Percentiles rank a stretch among this genome's conserved stretches.
Conservation (phyloP, 1,140 invertebrate species). For the Tenebrio molitor region DNA sequence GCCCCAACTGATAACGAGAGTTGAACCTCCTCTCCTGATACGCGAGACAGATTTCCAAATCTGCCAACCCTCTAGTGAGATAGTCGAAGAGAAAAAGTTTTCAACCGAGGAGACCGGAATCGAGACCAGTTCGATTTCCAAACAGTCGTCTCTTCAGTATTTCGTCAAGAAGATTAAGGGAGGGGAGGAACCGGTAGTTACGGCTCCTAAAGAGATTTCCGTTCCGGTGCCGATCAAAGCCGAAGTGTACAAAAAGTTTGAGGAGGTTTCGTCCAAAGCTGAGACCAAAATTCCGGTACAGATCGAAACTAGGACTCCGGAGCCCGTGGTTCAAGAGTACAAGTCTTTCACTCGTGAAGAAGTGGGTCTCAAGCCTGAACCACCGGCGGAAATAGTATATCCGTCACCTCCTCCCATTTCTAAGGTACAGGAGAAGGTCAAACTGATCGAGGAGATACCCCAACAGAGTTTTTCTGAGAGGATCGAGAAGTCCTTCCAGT, state of each 20-base stretch:
- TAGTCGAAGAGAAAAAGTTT: constrained; percentile 58
- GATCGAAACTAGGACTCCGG: constrained; percentile 48
- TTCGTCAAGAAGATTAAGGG: constrained; percentile 66
- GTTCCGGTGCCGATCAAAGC: constrained; percentile 58
- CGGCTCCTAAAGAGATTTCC: constrained; percentile 58
- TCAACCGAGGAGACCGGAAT: constrained; percentile 62
- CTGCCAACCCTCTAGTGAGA: constrained; percentile 49
- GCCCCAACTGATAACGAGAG: constrained; percentile 54
- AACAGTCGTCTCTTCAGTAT: constrained; percentile 65
- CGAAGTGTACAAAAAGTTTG: constrained; percentile 64
- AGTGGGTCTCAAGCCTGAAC: constrained; percentile 76
- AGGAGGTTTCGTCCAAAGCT: constrained; percentile 49
- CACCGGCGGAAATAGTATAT: constrained; percentile 79
- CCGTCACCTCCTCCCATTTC: constrained; percentile 59
- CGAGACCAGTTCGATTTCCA: constrained; percentile 65
- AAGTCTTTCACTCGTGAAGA: constrained; percentile 62
- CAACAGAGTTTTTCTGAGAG: constrained; percentile 57
- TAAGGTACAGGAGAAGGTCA: constrained; percentile 49
- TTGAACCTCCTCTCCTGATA: constrained; percentile 45
- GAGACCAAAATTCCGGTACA: constrained; percentile 49
- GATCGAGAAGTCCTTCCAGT: constrained; percentile 56
- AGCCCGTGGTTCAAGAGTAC: constrained; percentile 59
- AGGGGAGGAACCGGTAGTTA: constrained; percentile 53
- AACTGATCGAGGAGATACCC: constrained; percentile 20
- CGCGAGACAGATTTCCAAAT: constrained; percentile 55